Percentiles rank a stretch among this genome's conserved stretches.
Conservation (phyloP, 2,888 invertebrate species). For the Geotrupes spiniger region DNA sequence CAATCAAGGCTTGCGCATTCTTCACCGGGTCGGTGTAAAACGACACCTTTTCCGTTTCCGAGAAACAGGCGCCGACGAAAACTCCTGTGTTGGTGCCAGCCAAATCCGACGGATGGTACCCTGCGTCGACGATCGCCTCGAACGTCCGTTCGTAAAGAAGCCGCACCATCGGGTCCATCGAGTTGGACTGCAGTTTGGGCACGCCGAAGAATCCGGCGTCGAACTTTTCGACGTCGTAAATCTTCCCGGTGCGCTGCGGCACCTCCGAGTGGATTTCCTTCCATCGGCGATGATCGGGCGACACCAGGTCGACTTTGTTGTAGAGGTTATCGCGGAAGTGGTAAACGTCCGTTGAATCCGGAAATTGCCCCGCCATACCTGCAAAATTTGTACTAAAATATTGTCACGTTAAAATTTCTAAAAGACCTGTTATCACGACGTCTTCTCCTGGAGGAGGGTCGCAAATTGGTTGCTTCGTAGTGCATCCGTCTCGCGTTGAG, state of each 20-base stretch:
- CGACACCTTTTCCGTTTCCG: slow-evolving; percentile 70
- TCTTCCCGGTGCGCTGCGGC: slow-evolving; percentile 65
- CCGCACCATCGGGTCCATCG: slow-evolving; percentile 58
- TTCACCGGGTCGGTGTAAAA: background rate
- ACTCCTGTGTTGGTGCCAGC: slow-evolving; percentile 75
- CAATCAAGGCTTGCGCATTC: background rate
- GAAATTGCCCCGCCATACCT: slow-evolving; percentile 69
- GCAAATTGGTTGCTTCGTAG: too few relatives aligned
- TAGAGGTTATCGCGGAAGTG: slow-evolving; percentile 70
- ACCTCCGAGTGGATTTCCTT: slow-evolving; percentile 60
- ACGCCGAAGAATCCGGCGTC: slow-evolving; percentile 56
- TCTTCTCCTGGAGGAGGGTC: too few relatives aligned
- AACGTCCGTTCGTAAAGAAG: slow-evolving; percentile 59
- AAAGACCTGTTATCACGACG: slow-evolving; percentile 61
- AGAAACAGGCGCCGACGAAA: slow-evolving; percentile 74
- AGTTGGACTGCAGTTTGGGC: too few relatives aligned
- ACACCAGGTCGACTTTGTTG: slow-evolving; percentile 80
- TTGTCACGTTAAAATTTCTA: background rate
- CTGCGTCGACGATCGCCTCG: slow-evolving; percentile 62
- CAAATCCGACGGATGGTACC: slow-evolving; percentile 66
- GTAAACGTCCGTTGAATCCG: slow-evolving; percentile 70
- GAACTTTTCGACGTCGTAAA: slow-evolving; percentile 54
- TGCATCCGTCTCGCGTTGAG: too few relatives aligned
- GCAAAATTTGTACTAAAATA: slow-evolving; percentile 49
- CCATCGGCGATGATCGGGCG: slow-evolving; percentile 78